Base-by-base conservation (phyloP, 2,888 invertebrate genomes). In the Philereme vetulata region DNA sequence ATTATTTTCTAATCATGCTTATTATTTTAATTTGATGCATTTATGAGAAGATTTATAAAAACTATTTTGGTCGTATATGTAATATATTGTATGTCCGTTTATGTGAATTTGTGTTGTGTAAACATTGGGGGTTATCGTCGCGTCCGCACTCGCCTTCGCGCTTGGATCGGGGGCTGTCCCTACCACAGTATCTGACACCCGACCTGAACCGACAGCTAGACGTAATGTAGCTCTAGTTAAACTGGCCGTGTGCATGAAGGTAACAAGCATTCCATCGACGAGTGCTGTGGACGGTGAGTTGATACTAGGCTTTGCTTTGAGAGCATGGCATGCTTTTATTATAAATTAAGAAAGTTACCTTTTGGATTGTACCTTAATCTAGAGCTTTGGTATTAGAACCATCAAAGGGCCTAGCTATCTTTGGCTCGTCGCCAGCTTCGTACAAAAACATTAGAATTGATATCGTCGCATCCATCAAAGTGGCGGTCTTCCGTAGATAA, bases 81-180 rank as follows among this genome's bases (percentile, higher is more conserved):
- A 80, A 81, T 81, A 79, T 85, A 86, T 81, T 74, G 62, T 84
- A 82, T 90, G 90, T 90, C 90, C 90, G 91, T 91, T 89, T 83
- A 88, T 90, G 90, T 92, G 90, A 88, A 90, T 91, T 90, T 92
- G 90, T 92, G 91, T 92, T 89, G 90, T 90, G 90, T 88, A 86
- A 83, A 82, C 75, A 72, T 78, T 77, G 72, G 83, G 85, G 81
- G 81, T 77, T 78, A 81, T 77, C 85, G 83, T 80, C 86, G 85
- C 90, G 88, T 84, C 90, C 90, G 89, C 90, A 90, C 90, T 87
- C 87, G 85, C 87, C 86, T 62, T 84, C 78, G 87, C 79, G 87
- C 88, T 88, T 86, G 78, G 80, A 81, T 76, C 81, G 85, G 84
- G 82, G 85, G 84, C 81, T 83, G 84, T 78, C 85, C 85, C 62